phyloP scores from a whole-genome alignment of 1,140 invertebrate genomes.

The Ceratosolen solmsi region DNA sequence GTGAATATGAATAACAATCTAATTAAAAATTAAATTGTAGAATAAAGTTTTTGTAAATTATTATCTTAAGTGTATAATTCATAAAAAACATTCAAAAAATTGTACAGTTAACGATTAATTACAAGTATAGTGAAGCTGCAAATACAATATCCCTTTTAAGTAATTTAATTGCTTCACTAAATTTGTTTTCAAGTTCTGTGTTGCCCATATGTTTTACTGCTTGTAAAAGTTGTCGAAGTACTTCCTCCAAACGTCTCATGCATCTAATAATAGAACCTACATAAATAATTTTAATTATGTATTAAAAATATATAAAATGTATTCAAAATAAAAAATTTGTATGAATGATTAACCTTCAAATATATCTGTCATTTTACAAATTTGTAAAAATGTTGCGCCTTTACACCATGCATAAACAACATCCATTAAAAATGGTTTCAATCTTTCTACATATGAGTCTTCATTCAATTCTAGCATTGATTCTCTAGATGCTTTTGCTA shows the following conservation, averaged over 20 bases:
- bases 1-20: slow-evolving; percentile 29
- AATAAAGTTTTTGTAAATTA: slow-evolving; percentile 28
- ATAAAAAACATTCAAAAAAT: slow-evolving; percentile 49
- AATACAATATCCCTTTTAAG: slow-evolving; percentile 99
- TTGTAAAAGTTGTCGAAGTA: slow-evolving; percentile 94
- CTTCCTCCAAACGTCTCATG: slow-evolving; percentile 96
- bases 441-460: slow-evolving; percentile 92
- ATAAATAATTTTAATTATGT: slow-evolving; percentile 54
- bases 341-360: slow-evolving; percentile 88
- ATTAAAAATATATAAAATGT: slow-evolving; percentile 14
- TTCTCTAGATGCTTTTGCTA: slow-evolving; percentile 93
- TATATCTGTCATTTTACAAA: slow-evolving; percentile 98
- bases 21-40: slow-evolving; percentile 31
- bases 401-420: slow-evolving; percentile 98
- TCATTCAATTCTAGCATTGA: slow-evolving; percentile 93
- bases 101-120: slow-evolving; percentile 60
- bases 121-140: slow-evolving; percentile 98
- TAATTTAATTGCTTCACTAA: slow-evolving; percentile 91
- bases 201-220: slow-evolving; percentile 98
- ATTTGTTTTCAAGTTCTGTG: slow-evolving; percentile 96
- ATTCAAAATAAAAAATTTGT: slow-evolving; percentile 17
- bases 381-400: slow-evolving; percentile 90
- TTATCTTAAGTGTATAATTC: slow-evolving; percentile 22
- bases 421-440: slow-evolving; percentile 97
- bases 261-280: slow-evolving; percentile 97